Evolutionary conservation across 1,140 invertebrate genomes (phyloP).

Genomic region (Aphelenchoides besseyi): DNA sequence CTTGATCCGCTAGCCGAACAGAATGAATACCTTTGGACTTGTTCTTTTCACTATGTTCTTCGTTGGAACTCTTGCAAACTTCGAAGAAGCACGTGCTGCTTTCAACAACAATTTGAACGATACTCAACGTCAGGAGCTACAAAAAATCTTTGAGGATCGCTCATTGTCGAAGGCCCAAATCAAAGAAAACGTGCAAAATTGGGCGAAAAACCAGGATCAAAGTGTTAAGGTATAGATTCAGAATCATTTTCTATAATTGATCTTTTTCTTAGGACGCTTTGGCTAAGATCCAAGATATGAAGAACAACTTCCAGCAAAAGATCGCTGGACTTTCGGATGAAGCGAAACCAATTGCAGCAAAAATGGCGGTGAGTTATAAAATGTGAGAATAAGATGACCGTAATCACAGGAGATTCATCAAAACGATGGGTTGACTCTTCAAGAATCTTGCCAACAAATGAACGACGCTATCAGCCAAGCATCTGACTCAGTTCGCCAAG

Average conservation of each 20-base stretch:
- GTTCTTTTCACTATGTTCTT: not conserved
- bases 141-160: not conserved
- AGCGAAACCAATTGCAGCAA: not conserved
- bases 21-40: not conserved
- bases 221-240: not conserved
- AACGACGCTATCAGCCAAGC: not conserved
- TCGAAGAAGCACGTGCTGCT: not conserved
- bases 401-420: not conserved
- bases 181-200: not conserved
- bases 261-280: not conserved
- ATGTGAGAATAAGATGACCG: not conserved
- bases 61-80: not conserved
- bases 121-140: not conserved
- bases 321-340: not conserved
- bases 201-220: not conserved
- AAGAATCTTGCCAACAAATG: not conserved
- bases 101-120: not conserved
- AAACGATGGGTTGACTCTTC: not conserved
- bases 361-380: not conserved
- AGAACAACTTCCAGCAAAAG: not conserved
- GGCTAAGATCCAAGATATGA: not conserved
- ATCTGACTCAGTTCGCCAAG: not conserved
- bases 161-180: not conserved
- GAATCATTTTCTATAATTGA: not conserved
- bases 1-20: not conserved